These are phyloP conservation scores for Gandaritis pyraliata DNA, from an alignment of 2,888 invertebrate genomes.

Conservation along the genomic window DNA sequence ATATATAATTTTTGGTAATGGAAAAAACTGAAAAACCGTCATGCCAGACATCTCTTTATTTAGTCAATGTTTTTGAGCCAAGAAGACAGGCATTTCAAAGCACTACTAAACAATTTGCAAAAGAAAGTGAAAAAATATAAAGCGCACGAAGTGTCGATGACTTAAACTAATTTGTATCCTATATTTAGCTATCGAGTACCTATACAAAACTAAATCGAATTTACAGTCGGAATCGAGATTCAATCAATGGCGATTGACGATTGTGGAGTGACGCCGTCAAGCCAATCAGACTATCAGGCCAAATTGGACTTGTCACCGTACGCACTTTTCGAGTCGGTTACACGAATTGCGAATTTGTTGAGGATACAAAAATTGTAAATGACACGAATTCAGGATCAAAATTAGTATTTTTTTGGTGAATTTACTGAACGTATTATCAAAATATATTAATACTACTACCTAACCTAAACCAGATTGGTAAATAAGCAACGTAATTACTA, in stretches of 20 bases:
- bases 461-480: no score
- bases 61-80: slow-evolving; percentile 10
- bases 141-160: slow-evolving; percentile 24
- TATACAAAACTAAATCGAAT: slow-evolving; percentile 64
- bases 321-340: slow-evolving; percentile 12
- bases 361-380: slow-evolving; percentile 1
- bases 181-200: slow-evolving; percentile 53
- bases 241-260: slow-evolving; percentile 67
- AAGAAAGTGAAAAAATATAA: slow-evolving; percentile 13
- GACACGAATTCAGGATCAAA: not conserved
- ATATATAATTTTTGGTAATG: no score
- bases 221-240: slow-evolving; percentile 66
- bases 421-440: no score
- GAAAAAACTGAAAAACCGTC: no score
- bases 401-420: no score
- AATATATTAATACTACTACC: no score
- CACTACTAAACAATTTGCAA: slow-evolving; percentile 1
- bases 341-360: not conserved
- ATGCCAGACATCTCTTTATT: no score
- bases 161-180: slow-evolving; percentile 49
- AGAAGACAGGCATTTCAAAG: slow-evolving; percentile 2
- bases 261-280: slow-evolving; percentile 60
- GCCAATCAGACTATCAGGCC: slow-evolving; percentile 68
- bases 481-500: no score
- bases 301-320: slow-evolving; percentile 67